A percentile compares a stretch with the other conserved stretches of the same genome.
These are phyloP conservation scores for Melinaea marsaeus DNA, from an alignment of 2,888 invertebrate species.

Conservation along the genomic window DNA sequence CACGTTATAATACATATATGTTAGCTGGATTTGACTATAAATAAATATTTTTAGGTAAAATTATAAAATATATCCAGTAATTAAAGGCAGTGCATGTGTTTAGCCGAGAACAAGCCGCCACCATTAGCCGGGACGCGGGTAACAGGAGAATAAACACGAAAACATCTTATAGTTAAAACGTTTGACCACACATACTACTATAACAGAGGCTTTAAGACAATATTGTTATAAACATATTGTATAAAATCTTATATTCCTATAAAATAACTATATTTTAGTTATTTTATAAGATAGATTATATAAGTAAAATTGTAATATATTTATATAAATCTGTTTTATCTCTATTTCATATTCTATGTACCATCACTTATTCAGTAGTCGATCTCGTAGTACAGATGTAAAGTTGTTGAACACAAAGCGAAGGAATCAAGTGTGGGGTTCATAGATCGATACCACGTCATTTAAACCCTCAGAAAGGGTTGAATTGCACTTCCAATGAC, in stretches of 20 bases:
- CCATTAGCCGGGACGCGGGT: constrained; percentile 37
- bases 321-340: too few species aligned
- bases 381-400: background rate
- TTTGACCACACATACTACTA: constrained; percentile 30
- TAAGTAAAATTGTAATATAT: too few species aligned
- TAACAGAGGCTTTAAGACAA: constrained; percentile 11
- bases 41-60: background rate
- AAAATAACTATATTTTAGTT: too few species aligned
- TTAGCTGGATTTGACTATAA: too few species aligned
- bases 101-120: constrained; percentile 33
- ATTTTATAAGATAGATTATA: too few species aligned
- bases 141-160: constrained; percentile 37
- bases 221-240: too few species aligned
- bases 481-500: background rate
- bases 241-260: too few species aligned
- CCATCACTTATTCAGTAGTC: background rate
- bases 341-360: background rate
- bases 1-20: too few species aligned
- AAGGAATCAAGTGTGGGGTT: constrained; percentile 5
- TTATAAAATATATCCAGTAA: background rate
- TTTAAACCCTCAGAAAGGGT: constrained; percentile 2
- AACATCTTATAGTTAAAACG: constrained; percentile 34
- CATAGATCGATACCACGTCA: background rate
- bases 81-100: constrained; percentile 16
- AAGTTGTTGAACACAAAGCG: background rate